A percentile compares a stretch with the other conserved stretches of the same genome.
Evolutionary conservation across 2,113 vertebrate species (phyloP).

Genomic region (Hepsetus odoe): DNA sequence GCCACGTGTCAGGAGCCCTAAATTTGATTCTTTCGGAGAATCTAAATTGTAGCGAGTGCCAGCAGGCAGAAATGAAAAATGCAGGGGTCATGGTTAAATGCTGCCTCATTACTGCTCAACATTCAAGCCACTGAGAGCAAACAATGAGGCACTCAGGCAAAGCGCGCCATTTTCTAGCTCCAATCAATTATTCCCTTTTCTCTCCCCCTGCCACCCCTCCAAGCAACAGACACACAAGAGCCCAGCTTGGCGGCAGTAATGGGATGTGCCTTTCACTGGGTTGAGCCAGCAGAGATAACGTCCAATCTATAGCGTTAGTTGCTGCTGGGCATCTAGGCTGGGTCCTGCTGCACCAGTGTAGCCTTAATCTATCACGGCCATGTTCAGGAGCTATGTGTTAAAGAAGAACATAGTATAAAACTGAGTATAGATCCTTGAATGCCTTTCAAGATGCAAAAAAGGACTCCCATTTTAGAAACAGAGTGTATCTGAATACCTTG

Average conservation of each 20-base stretch:
- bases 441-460: conserved; percentile 38
- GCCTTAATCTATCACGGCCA: conserved; percentile 49
- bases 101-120: conserved; percentile 32
- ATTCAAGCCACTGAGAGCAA: conserved; percentile 45
- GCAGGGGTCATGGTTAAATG: conserved; percentile 43
- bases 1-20: conserved; percentile 25
- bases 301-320: conserved; percentile 50
- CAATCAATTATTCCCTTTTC: conserved; percentile 52
- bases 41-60: conserved; percentile 33
- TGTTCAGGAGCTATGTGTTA: conserved; percentile 30
- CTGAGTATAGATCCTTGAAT: conserved; percentile 29
- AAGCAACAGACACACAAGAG: conserved; percentile 20
- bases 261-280: conserved; percentile 36
- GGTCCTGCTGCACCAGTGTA: conserved; percentile 25
- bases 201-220: conserved; percentile 24
- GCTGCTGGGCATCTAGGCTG: conserved; percentile 45
- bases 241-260: conserved; percentile 35
- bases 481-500: neutral
- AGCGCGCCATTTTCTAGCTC: conserved; percentile 33
- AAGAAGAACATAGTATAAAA: conserved; percentile 17
- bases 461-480: conserved; percentile 27
- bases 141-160: conserved; percentile 46
- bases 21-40: neutral
- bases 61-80: conserved; percentile 30
- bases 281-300: conserved; percentile 44